Percentiles rank a stretch among this genome's conserved stretches.
phyloP scores from a whole-genome alignment of 2,888 invertebrate species.

The Callyntrura sp. region DNA sequence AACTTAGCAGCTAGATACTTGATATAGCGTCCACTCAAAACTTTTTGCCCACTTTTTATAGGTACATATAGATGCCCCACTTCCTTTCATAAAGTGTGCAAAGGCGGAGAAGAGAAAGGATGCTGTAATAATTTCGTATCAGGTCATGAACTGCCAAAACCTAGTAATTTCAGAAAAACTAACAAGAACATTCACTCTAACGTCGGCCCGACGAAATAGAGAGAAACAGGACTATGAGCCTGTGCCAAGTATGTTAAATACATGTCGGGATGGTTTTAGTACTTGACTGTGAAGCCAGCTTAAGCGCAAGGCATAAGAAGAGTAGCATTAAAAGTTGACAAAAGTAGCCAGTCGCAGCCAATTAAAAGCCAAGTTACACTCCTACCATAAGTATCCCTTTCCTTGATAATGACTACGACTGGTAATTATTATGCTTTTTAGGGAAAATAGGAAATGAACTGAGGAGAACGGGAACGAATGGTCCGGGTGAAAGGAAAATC shows the following conservation, averaged over 20 bases:
- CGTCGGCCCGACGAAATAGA: background rate
- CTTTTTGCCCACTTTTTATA: too few relatives aligned
- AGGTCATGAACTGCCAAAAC: conserved; percentile 28
- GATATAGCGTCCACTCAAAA: too few relatives aligned
- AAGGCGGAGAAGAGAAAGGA: background rate
- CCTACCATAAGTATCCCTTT: background rate
- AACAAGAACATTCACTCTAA: conserved; percentile 1
- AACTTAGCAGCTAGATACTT: too few relatives aligned
- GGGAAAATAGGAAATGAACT: too few relatives aligned
- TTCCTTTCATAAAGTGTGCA: background rate
- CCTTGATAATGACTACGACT: background rate
- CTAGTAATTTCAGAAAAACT: conserved; percentile 15
- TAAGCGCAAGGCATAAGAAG: background rate
- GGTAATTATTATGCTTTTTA: too few relatives aligned
- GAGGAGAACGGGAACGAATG: too few relatives aligned
- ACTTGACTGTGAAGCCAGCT: too few relatives aligned
- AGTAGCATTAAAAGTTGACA: conserved; percentile 20
- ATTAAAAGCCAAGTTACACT: background rate
- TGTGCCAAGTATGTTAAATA: conserved; percentile 57
- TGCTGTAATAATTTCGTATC: background rate
- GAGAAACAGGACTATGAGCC: conserved; percentile 6
- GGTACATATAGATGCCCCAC: too few relatives aligned
- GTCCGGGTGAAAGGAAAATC: too few relatives aligned
- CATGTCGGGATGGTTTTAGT: background rate
- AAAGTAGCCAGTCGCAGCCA: background rate